Evolutionary conservation across 2,797 vertebrate species (phyloP), one percentile per base, ranked within the genome.

Genomic region (Bradypodion ventrale): DNA sequence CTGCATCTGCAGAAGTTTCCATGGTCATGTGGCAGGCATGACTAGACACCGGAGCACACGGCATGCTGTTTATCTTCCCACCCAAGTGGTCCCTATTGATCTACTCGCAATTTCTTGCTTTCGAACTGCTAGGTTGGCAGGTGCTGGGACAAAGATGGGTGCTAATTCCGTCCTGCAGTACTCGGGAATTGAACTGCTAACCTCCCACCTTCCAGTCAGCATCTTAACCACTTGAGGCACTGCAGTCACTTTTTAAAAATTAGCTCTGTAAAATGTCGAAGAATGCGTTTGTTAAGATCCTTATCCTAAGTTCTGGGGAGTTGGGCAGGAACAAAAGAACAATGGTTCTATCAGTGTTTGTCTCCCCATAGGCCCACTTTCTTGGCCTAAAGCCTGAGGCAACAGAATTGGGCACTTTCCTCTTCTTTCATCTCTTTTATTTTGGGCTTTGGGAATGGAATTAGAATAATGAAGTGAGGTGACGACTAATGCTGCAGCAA

Each of bases 401-500:
- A 69, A 23, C 16, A 68, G n/a, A 46, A n/a, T 52, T n/a, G 78
- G 78, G 44, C 10, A 12, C 63, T 29, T 74, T 44, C 15, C 9
- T 40, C 35, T 75, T 70, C 59, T 56, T 68, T 80, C 63, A 75
- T 80, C n/a, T 69, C 72, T 46, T 83, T 75, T 75, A 62, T 66
- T 76, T 83, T n/a, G 8, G 35, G 73, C 40, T 46, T 75, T 52
- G 16, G 29, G 37, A 80, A 29, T 56, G n/a, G 63, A 85, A 80
- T 68, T 37, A 80, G 23, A 66, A 75, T 37, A 80, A 75, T 60
- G 29, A 80, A 59, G 42, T 46, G 72, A 80, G 72, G 40, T 75
- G 62, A 60, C 49, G 65, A 73, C 13, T n/a, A 46, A 35, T 32
- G 62, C 29, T 68, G 44, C 56, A 72, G 5, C 32, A 52, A 75